These are phyloP conservation scores for Sarcophaga variegata DNA, from an alignment of 2,888 invertebrate species.

Conservation along the genomic window DNA sequence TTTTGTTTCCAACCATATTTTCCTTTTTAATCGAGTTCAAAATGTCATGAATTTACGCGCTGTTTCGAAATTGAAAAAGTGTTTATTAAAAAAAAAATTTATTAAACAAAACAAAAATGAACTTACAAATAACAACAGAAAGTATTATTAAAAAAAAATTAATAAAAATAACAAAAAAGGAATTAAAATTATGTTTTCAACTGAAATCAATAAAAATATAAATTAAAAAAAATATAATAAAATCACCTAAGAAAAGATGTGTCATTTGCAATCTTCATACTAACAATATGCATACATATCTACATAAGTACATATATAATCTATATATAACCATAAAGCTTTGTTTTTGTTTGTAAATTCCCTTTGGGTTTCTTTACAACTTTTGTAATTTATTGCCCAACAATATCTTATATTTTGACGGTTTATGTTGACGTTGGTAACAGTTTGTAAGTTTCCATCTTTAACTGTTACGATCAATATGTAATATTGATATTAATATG, in stretches of 20 bases:
- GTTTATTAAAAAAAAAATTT: too few relatives aligned
- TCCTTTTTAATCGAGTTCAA: slow-evolving; percentile 55
- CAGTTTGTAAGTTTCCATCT: not conserved
- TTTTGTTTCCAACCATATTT: not conserved
- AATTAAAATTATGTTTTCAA: slow-evolving; percentile 1
- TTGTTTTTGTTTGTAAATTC: not conserved
- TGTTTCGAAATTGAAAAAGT: slow-evolving; percentile 39
- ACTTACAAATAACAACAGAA: slow-evolving; percentile 20
- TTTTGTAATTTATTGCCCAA: not conserved
- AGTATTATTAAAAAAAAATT: slow-evolving; percentile 20
- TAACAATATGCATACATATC: too few relatives aligned
- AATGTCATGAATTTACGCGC: slow-evolving; percentile 49
- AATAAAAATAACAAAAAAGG: slow-evolving; percentile 1
- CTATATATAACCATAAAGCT: not conserved
- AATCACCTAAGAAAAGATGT: too few relatives aligned
- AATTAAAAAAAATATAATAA: not conserved
- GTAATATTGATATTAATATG: too few relatives aligned
- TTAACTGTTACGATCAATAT: not conserved
- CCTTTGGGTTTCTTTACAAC: not conserved
- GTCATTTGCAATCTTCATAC: too few relatives aligned
- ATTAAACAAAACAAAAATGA: not conserved
- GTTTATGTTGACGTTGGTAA: not conserved
- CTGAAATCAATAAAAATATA: slow-evolving; percentile 4
- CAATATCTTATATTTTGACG: not conserved
- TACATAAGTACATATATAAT: too few relatives aligned